Base-by-base conservation (phyloP, 2,113 vertebrate species). In the Pycnonotus jocosus region DNA sequence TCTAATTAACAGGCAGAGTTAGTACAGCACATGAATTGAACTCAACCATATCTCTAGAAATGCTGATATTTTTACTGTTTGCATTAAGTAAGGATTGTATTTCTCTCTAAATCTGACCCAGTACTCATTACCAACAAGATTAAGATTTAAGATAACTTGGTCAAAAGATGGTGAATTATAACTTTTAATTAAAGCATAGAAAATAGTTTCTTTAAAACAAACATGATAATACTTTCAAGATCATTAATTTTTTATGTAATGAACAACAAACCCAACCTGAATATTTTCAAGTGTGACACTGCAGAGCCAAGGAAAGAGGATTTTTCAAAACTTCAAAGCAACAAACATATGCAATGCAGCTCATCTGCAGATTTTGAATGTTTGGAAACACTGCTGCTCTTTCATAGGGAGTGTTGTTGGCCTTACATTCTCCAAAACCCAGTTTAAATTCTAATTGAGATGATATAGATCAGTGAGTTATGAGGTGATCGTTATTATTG, bases 101-200 rank as follows among this genome's bases (percentile, higher is more conserved):
- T 98, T 98, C 97, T 97, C 92, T 71, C 95, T 84, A 92, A 97
- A 97, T 97, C 96, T 85, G 94, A 86, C 95, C 91, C 91, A 90
- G 88, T 94, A 97, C 81, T 91, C 95, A 97, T 96, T 96, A 96
- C 96, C 93, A 97, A 97, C 97, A 97, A 97, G 96, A 97, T 94
- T 66, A 97, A 98, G 97, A 98, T 98, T 98, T 97, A 98, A 97
- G 97, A 97, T 97, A 97, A 97, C 93, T 95, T 90, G 81, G 96
- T 95, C 92, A 97, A 97, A 97, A 97, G 96, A 97, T 91, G 93
- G 95, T 97, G 97, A 98, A 97, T 97, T 98, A 98, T 94, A 97
- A 97, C 97, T 98, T 98, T 98, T 98, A 98, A 98, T 98, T 98
- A 98, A 98, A 97, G 96, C 13, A 15, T 71, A 96, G 94, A 96